A percentile compares a stretch with the other conserved stretches of the same genome.
phyloP scores from a whole-genome alignment of 2,797 vertebrate genomes.

The Myotis daubentonii region DNA sequence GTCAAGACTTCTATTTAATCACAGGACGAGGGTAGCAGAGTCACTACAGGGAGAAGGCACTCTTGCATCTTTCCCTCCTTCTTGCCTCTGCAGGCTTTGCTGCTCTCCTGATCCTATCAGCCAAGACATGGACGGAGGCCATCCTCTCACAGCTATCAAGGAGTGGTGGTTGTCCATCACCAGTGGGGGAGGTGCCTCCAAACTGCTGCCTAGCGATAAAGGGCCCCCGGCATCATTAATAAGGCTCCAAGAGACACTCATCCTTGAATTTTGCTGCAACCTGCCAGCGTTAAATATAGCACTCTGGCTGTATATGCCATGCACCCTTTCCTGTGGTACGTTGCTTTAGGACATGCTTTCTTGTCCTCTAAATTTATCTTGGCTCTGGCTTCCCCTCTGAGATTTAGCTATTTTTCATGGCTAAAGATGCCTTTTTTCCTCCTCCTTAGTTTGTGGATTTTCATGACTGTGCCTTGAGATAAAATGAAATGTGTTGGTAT shows the following conservation, averaged over 20 bases:
- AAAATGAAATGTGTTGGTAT: not conserved
- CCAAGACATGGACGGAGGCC: not conserved
- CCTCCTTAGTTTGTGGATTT: constrained; percentile 25
- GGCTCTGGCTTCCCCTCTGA: constrained; percentile 13
- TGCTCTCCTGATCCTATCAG: not conserved
- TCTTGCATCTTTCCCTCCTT: not conserved
- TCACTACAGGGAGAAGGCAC: not conserved
- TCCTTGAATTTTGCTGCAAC: not conserved
- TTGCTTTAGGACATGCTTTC: constrained; percentile 40
- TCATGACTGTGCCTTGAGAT: constrained; percentile 37
- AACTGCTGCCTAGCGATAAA: not conserved
- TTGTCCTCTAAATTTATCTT: constrained; percentile 53
- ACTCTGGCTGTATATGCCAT: not conserved
- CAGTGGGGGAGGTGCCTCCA: not conserved
- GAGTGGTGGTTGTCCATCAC: not conserved
- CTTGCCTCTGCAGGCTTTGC: not conserved
- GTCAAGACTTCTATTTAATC: not conserved
- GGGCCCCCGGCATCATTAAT: not conserved
- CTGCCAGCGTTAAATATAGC: not conserved
- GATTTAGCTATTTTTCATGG: not conserved
- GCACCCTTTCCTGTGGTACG: constrained; percentile 27
- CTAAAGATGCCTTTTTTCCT: constrained; percentile 50
- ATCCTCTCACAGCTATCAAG: not conserved
- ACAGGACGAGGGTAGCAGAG: not conserved
- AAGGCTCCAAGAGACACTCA: not conserved